Conservation (phyloP, 2,797 vertebrate genomes). For the Acipenser transmontanus region DNA sequence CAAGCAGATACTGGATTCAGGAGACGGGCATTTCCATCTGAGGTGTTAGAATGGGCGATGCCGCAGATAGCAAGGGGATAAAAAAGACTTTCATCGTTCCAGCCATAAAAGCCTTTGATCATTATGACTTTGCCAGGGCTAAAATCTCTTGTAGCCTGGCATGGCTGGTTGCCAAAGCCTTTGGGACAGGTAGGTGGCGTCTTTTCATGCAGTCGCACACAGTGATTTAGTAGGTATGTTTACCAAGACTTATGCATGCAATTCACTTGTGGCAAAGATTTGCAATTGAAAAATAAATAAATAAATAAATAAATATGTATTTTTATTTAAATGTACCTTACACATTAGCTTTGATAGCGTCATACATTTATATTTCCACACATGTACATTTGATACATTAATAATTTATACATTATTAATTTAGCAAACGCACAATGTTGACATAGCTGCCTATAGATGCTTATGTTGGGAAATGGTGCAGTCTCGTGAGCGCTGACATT, state of each 20-base stretch:
- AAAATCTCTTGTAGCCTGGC: constrained; percentile 90
- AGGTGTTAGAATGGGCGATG: constrained; percentile 77
- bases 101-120: constrained; percentile 86
- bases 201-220: constrained; percentile 12
- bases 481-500: too few relatives aligned
- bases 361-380: too few relatives aligned
- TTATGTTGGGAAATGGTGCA: too few relatives aligned
- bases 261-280: background rate
- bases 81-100: constrained; percentile 81
- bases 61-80: constrained; percentile 66
- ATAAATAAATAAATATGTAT: too few relatives aligned
- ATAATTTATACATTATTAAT: too few relatives aligned
- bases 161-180: constrained; percentile 92
- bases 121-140: constrained; percentile 88
- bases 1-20: constrained; percentile 24
- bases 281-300: too few relatives aligned
- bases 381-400: too few relatives aligned
- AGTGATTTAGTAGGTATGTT: background rate
- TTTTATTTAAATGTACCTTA: too few relatives aligned
- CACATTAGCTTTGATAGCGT: too few relatives aligned
- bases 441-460: too few relatives aligned
- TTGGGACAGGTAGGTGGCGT: constrained; percentile 84
- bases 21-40: constrained; percentile 22
- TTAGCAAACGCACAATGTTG: too few relatives aligned
- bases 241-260: background rate